Conservation (phyloP, 2,797 vertebrate species). For the Tragelaphus oryx region DNA sequence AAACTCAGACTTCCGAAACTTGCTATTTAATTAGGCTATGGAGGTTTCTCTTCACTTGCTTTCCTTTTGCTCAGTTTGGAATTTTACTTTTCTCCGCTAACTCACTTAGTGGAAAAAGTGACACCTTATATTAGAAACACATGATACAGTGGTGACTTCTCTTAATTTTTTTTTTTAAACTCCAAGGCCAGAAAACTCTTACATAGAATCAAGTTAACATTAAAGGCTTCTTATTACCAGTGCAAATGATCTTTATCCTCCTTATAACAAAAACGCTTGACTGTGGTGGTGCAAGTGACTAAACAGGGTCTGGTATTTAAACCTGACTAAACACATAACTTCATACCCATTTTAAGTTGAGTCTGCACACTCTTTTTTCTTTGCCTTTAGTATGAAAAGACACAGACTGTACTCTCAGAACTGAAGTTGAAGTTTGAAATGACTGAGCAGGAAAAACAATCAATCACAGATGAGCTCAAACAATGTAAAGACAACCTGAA, state of each 20-base stretch:
- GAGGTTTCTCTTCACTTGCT: slow-evolving; percentile 21
- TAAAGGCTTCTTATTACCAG: slow-evolving; percentile 1
- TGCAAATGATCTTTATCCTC: slow-evolving; percentile 26
- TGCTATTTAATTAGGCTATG: slow-evolving; percentile 29
- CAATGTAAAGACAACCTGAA: slow-evolving; percentile 95
- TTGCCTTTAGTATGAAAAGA: slow-evolving; percentile 92
- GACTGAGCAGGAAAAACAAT: slow-evolving; percentile 93
- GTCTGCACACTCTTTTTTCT: slow-evolving; percentile 77
- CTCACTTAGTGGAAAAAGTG: slow-evolving; percentile 20
- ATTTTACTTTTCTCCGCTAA: slow-evolving; percentile 38
- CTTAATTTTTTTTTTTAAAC: background rate
- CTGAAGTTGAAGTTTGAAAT: slow-evolving; percentile 91
- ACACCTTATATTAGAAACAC: slow-evolving; percentile 53
- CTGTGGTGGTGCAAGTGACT: slow-evolving; percentile 42
- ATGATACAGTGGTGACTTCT: slow-evolving; percentile 34
- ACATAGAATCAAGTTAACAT: slow-evolving; percentile 27
- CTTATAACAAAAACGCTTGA: slow-evolving; percentile 36
- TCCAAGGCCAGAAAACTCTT: slow-evolving; percentile 29
- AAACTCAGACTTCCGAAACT: slow-evolving; percentile 28
- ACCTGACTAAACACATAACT: slow-evolving; percentile 53
- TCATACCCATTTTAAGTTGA: slow-evolving; percentile 66
- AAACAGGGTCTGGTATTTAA: slow-evolving; percentile 41
- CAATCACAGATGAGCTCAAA: slow-evolving; percentile 93
- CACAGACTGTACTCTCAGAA: slow-evolving; percentile 91
- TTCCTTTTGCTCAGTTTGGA: slow-evolving; percentile 43